Evolutionary conservation across 30 jellyfish, hydroid and myxozoan species (phyloP), one percentile per base, ranked within the genome.

Genomic region (Aurelia sp.): DNA sequence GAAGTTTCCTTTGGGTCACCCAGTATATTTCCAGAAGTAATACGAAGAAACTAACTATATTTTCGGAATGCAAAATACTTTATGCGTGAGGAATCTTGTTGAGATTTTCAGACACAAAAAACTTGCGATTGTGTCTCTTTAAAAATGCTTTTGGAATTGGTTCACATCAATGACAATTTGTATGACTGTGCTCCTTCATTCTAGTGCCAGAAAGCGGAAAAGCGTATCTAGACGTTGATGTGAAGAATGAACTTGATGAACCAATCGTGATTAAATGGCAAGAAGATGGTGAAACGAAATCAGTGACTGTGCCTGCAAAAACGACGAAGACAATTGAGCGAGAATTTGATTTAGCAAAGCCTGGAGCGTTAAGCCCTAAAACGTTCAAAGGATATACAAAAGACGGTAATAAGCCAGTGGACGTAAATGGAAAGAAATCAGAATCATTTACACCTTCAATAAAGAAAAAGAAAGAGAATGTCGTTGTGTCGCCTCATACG

Each of bases 301-400:
- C 47, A 3, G 20, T 20, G 40, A 61, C 30, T 8, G 80, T 84
- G 4, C 70, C 64, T n/a, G 76, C 78, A 0, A 60, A 63, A 41
- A 13, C 82, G 2, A 72, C 75, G 35, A 20, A 22, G 15, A 11
- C 86, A 12, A 64, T 21, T 0, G 88, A 84, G 8, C 24, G 74
- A 21, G n/a, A 63, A 8, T 38, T 59, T 41, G 76, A 84, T 24
- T 61, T 76, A 22, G 41, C 55, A 17, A 66, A 35, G 13, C 88
- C 93, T 9, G 93, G 93, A 10, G 93, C 93, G 9, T 62, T 84
- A 24, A 62, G 93, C 58, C 93, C 93, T 8, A 59, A 72, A 16
- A 18, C 67, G 52, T 84, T 84, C 63, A 84, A 33, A 13, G 93
- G 66, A 20, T 58, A 55, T 11, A 50, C 33, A 3, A 18, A n/a